Percentiles rank a stretch among this genome's conserved stretches.
Evolutionary conservation across 2,888 invertebrate species (phyloP).

Genomic region (Standfussiana lucernea): DNA sequence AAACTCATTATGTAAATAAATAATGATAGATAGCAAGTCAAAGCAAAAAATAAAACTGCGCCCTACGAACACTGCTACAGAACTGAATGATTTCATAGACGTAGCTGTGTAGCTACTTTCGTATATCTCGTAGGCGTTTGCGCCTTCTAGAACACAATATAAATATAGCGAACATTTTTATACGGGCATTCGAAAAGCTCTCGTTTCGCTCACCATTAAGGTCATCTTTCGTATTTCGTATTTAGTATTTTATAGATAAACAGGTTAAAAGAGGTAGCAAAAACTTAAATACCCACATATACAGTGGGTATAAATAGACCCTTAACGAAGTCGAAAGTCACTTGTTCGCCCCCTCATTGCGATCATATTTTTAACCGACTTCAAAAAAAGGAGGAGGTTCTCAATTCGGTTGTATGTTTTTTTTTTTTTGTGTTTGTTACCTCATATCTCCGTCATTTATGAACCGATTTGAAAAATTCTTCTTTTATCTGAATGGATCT

Average conservation of each 20-base stretch:
- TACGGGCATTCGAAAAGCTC: not conserved
- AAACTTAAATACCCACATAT: too few relatives aligned
- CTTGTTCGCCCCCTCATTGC: too few relatives aligned
- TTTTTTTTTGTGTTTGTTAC: too few relatives aligned
- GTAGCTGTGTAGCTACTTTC: slow-evolving; percentile 31
- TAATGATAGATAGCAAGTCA: not conserved
- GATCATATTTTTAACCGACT: too few relatives aligned
- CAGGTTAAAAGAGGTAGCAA: not conserved
- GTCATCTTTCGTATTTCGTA: not conserved
- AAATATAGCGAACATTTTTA: not conserved
- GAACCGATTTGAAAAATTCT: too few relatives aligned
- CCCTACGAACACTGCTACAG: not conserved
- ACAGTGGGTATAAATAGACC: too few relatives aligned
- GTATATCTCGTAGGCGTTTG: slow-evolving; percentile 27
- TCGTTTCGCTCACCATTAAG: not conserved
- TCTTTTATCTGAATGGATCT: too few relatives aligned
- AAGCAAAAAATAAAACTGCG: not conserved
- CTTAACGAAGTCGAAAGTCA: too few relatives aligned
- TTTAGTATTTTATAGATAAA: not conserved
- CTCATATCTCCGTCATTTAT: too few relatives aligned
- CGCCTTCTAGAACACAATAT: not conserved
- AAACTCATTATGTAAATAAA: not conserved
- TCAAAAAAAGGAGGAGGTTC: too few relatives aligned
- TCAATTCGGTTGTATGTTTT: too few relatives aligned
- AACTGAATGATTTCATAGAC: not conserved